These are phyloP conservation scores for Romanogobio albipinnatus DNA, from an alignment of 2,113 vertebrate species.

Conservation along the genomic window DNA sequence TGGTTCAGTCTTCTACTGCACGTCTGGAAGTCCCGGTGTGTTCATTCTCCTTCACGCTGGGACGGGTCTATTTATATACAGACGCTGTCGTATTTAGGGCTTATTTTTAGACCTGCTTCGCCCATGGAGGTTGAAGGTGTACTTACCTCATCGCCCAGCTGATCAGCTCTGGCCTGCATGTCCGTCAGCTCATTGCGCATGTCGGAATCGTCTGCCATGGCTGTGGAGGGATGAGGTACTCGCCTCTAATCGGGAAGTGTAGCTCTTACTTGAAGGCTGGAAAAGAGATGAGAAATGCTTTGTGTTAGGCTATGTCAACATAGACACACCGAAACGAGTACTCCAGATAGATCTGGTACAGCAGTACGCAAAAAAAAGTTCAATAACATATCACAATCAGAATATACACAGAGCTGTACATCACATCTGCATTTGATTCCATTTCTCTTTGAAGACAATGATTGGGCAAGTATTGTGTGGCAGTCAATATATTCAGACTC, in stretches of 20 bases:
- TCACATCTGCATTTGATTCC: not conserved
- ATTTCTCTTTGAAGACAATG: not conserved
- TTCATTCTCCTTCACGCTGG: slow-evolving; percentile 18
- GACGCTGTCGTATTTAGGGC: not conserved
- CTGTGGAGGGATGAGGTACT: slow-evolving; percentile 65
- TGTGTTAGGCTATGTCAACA: not conserved
- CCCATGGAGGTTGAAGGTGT: slow-evolving; percentile 21
- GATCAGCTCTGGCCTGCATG: slow-evolving; percentile 94
- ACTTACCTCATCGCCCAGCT: slow-evolving; percentile 91
- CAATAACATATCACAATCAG: not conserved
- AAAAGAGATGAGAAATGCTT: slow-evolving; percentile 13
- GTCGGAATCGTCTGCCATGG: slow-evolving; percentile 94
- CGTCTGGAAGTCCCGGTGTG: not conserved
- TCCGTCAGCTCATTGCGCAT: slow-evolving; percentile 98
- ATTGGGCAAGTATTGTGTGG: not conserved
- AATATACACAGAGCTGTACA: not conserved
- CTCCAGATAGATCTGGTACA: not conserved
- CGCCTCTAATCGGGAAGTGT: slow-evolving; percentile 60
- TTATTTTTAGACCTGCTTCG: slow-evolving; percentile 2
- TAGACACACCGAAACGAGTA: not conserved
- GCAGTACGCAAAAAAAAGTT: not conserved
- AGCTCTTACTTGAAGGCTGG: slow-evolving; percentile 56
- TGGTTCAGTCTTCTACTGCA: not conserved
- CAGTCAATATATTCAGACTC: not conserved
- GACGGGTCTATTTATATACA: not conserved